Conservation (phyloP, 2,113 vertebrate species). For the Notothenia rossii region DNA sequence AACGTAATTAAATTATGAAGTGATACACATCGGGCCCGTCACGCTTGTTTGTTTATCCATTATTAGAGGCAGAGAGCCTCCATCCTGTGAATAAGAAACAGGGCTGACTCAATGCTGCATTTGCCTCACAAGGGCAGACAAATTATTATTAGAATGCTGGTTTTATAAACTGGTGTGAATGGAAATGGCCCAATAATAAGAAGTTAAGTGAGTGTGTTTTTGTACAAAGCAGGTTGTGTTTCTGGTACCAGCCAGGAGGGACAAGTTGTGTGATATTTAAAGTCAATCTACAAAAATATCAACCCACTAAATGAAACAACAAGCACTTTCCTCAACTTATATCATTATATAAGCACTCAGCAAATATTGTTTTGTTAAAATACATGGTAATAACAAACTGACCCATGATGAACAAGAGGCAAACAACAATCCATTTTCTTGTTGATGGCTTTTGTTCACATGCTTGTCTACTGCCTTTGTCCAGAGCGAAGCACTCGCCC, state of each 20-base stretch:
- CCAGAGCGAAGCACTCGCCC: slow-evolving; percentile 48
- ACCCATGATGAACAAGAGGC: slow-evolving; percentile 2
- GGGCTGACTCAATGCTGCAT: background rate
- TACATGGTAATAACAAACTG: slow-evolving; percentile 6
- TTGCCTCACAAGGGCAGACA: slow-evolving; percentile 25
- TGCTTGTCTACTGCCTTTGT: slow-evolving; percentile 62
- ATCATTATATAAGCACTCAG: background rate
- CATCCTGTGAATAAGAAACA: slow-evolving; percentile 63
- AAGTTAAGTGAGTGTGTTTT: background rate
- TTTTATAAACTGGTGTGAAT: slow-evolving; percentile 15
- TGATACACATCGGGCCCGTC: slow-evolving; percentile 60
- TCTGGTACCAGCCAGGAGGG: background rate
- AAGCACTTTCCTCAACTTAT: background rate
- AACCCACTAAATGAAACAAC: background rate
- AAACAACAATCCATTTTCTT: slow-evolving; percentile 40
- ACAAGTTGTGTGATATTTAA: background rate
- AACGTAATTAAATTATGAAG: slow-evolving; percentile 74
- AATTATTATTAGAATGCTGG: slow-evolving; percentile 4
- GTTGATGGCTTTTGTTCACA: slow-evolving; percentile 66
- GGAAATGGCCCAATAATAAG: slow-evolving; percentile 4
- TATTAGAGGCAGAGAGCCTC: slow-evolving; percentile 54
- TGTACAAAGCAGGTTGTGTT: slow-evolving; percentile 5
- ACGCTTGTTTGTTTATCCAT: slow-evolving; percentile 73
- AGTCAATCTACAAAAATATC: background rate
- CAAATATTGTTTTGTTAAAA: background rate